phyloP scores from a whole-genome alignment of 2,888 invertebrate genomes.

The Ochropleura leucogaster region DNA sequence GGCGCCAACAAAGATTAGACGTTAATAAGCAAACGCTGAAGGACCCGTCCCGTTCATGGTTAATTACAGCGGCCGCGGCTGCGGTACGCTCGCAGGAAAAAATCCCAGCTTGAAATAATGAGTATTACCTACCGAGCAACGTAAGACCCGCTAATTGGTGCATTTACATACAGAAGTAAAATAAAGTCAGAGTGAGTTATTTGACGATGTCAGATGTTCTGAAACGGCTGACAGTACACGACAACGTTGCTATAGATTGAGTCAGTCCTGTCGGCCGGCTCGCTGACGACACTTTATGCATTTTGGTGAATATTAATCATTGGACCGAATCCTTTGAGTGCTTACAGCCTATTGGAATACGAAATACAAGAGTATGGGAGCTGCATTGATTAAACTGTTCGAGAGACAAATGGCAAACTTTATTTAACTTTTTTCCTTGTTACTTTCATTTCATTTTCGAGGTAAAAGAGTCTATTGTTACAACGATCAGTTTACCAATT shows the following conservation, averaged over 20 bases:
- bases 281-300: slow-evolving; percentile 58
- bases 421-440: slow-evolving; percentile 1
- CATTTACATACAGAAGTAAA: slow-evolving; percentile 89
- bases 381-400: slow-evolving; percentile 16
- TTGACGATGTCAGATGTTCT: slow-evolving; percentile 80
- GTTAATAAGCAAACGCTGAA: slow-evolving; percentile 88
- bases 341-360: slow-evolving; percentile 37
- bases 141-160: slow-evolving; percentile 87
- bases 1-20: slow-evolving; percentile 86
- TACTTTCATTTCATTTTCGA: slow-evolving; percentile 12
- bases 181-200: slow-evolving; percentile 85
- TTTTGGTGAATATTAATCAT: slow-evolving; percentile 60
- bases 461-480: slow-evolving; percentile 40
- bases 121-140: slow-evolving; percentile 86
- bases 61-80: slow-evolving; percentile 80
- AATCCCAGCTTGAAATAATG: slow-evolving; percentile 87
- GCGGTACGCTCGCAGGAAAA: slow-evolving; percentile 80
- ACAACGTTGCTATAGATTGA: slow-evolving; percentile 57
- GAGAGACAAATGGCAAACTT: background rate
- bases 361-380: slow-evolving; percentile 13
- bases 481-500: slow-evolving; percentile 76
- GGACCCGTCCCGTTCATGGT: slow-evolving; percentile 85
- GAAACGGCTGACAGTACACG: slow-evolving; percentile 70
- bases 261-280: slow-evolving; percentile 37
- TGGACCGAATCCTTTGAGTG: slow-evolving; percentile 51